phyloP scores from a whole-genome alignment of 1,140 invertebrate genomes.

The Cylas formicarius region DNA sequence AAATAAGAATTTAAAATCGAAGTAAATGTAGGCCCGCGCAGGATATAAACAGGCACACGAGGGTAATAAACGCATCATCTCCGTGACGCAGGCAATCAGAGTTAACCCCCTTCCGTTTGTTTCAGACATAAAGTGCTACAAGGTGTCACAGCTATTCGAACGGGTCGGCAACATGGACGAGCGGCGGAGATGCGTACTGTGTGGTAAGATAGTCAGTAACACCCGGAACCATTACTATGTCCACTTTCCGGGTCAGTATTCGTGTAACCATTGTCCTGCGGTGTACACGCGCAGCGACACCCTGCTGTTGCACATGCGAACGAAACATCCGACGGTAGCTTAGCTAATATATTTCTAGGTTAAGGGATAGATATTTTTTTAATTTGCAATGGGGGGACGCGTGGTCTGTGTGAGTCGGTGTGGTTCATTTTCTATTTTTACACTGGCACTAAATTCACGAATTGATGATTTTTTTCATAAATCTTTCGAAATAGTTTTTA shows the following conservation, averaged over 20 bases:
- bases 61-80: too few relatives aligned
- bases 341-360: conserved; percentile 32
- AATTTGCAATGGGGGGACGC: too few relatives aligned
- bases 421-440: too few relatives aligned
- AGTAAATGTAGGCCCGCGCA: too few relatives aligned
- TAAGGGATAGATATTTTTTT: too few relatives aligned
- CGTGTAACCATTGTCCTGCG: conserved; percentile 54
- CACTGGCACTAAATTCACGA: too few relatives aligned
- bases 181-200: conserved; percentile 55
- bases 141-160: conserved; percentile 60
- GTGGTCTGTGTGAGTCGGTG: too few relatives aligned
- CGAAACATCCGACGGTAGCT: conserved; percentile 51
- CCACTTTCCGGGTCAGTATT: conserved; percentile 58
- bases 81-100: too few relatives aligned
- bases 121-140: conserved; percentile 59
- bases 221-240: conserved; percentile 62
- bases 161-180: conserved; percentile 55
- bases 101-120: conserved; percentile 54
- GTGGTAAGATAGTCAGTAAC: conserved; percentile 61
- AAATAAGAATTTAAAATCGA: too few relatives aligned
- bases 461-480: too few relatives aligned
- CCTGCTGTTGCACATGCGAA: conserved; percentile 55
- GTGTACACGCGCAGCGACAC: conserved; percentile 60
- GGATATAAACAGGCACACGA: too few relatives aligned
- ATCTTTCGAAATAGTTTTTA: too few relatives aligned